These are phyloP conservation scores for Anguilla japonica DNA, from an alignment of 2,113 vertebrate genomes.

Conservation along the genomic window DNA sequence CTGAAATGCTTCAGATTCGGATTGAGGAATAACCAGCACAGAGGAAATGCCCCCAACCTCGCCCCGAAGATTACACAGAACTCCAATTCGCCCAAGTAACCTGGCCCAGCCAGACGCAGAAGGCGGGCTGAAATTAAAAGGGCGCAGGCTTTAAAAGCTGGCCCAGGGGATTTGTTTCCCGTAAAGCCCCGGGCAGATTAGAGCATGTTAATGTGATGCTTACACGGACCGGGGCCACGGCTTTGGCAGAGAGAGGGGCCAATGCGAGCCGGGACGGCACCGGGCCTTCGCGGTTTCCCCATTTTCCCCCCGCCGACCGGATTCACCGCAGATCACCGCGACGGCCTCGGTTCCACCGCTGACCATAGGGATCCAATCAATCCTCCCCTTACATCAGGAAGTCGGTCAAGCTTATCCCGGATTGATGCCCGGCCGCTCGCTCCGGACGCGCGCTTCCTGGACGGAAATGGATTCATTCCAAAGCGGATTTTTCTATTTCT, in stretches of 20 bases:
- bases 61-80: constrained; percentile 19
- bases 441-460: neutral
- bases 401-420: neutral
- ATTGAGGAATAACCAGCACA: neutral
- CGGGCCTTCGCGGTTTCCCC: neutral
- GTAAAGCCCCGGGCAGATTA: constrained; percentile 68
- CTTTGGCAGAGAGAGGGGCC: neutral
- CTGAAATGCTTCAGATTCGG: neutral
- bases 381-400: neutral
- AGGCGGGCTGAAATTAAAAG: constrained; percentile 54
- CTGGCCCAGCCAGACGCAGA: constrained; percentile 22
- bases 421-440: neutral
- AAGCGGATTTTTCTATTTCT: neutral
- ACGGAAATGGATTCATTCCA: neutral
- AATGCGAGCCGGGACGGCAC: neutral
- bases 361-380: neutral
- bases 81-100: constrained; percentile 4
- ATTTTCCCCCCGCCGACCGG: neutral
- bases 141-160: constrained; percentile 68
- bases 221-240: constrained; percentile 49
- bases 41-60: neutral
- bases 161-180: constrained; percentile 67
- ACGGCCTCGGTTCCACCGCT: neutral
- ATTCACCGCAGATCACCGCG: neutral
- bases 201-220: constrained; percentile 68